Evolutionary conservation across 2,113 vertebrate genomes (phyloP), one percentile per base, ranked within the genome.

Genomic region (Oryctolagus cuniculus): DNA sequence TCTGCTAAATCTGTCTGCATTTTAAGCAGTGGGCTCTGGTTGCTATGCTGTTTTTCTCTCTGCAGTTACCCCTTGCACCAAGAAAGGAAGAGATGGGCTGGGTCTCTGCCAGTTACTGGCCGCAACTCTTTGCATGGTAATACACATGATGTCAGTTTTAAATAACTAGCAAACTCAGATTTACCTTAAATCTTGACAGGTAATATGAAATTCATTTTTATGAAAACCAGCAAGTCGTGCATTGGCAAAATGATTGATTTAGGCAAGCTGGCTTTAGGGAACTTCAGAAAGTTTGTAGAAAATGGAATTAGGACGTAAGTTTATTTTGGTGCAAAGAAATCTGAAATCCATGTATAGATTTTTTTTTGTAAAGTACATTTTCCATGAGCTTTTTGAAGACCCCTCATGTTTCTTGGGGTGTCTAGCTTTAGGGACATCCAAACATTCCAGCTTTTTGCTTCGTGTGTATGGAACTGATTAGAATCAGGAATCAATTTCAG

Each of bases 401-500:
- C 55, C 55, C 55, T 58, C 19, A 19, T 17, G 2, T 72, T 75
- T 83, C 44, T 70, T 31, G 11, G 53, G 87, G 21, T 36, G 44
- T 58, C 55, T 80, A 64, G n/a, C 17, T 97, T 53, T 84, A 36
- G 31, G 74, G 27, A 0, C 0, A 1, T 21, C 4, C 29, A n/a
- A 27, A 8, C 7, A 34, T 58, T 24, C 1, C 4, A 10, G 1
- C 9, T 93, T 58, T 22, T 17, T 67, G n/a, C 19, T 77, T 29
- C 3, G 1, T 55, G 16, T 49, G 1, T 63, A 34, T 27, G 63
- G 91, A 84, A 21, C 4, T 24, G 25, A 17, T 85, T 87, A 55
- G 53, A 95, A 75, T 90, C 63, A 92, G 49, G 38, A 61, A 88
- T 93, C 89, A 67, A 44, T 86, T 90, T 90, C 31, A 51, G 44